These are phyloP conservation scores for Sipha maydis DNA, from an alignment of 2,888 invertebrate species.

Conservation along the genomic window DNA sequence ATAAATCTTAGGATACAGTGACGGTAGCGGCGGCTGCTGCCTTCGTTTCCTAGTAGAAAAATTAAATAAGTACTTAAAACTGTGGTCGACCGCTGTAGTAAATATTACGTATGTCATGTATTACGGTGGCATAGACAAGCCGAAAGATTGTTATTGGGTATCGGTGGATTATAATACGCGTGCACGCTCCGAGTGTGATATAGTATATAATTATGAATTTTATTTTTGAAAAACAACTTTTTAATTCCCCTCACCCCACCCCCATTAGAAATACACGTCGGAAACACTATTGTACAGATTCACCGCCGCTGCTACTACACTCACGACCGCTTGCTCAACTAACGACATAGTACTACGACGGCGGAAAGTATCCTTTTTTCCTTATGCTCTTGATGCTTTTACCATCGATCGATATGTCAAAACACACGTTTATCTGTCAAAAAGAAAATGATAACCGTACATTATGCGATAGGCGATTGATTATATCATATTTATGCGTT, in stretches of 20 bases:
- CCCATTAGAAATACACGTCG: neutral
- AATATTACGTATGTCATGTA: too few relatives aligned
- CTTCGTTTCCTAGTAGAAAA: neutral
- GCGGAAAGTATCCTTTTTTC: constrained; percentile 37
- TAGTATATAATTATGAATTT: neutral
- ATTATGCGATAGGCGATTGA: too few relatives aligned
- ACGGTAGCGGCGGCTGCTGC: neutral
- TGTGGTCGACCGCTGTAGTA: neutral
- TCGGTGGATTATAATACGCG: neutral
- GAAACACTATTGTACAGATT: neutral
- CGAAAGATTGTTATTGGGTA: neutral
- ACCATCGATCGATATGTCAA: constrained; percentile 54
- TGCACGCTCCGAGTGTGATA: neutral
- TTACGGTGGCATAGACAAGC: neutral
- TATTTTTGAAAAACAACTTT: neutral
- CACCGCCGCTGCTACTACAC: too few relatives aligned
- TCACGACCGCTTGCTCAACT: too few relatives aligned
- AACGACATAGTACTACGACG: neutral
- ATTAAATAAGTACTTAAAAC: neutral
- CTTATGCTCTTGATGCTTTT: constrained; percentile 30
- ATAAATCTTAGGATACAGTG: neutral
- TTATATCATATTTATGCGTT: too few relatives aligned
- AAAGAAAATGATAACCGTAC: neutral
- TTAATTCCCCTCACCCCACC: neutral
- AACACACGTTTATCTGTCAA: constrained; percentile 45